Conservation (phyloP, 2,797 vertebrate genomes). For the Champsocephalus gunnari region DNA sequence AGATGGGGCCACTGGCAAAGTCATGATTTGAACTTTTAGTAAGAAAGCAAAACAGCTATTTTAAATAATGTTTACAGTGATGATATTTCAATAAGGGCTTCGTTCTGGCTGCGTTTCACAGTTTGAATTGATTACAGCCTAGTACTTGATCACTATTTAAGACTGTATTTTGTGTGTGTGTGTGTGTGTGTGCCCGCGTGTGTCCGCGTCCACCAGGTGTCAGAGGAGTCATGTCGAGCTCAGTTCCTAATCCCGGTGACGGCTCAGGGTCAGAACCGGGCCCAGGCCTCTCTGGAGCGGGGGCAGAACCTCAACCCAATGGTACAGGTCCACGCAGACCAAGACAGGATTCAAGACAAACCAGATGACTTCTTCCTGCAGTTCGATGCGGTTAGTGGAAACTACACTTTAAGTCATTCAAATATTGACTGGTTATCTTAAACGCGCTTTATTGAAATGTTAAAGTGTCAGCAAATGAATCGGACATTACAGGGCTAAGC, state of each 20-base stretch:
- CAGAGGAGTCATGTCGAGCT: slow-evolving; percentile 87
- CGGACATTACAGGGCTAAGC: not conserved
- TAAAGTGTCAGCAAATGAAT: not conserved
- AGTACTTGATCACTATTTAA: not conserved
- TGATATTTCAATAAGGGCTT: not conserved
- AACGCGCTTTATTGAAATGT: not conserved
- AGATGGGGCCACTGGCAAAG: slow-evolving; percentile 33
- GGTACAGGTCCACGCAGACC: slow-evolving; percentile 92
- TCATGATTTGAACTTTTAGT: not conserved
- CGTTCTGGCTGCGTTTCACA: not conserved
- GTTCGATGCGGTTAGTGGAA: slow-evolving; percentile 92
- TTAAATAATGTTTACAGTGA: not conserved
- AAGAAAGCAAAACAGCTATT: not conserved
- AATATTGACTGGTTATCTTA: not conserved
- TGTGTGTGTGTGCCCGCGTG: not conserved
- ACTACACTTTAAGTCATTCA: accelerated
- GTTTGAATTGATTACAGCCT: not conserved
- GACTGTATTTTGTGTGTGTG: no score
- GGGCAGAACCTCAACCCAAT: slow-evolving; percentile 97
- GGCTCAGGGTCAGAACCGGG: slow-evolving; percentile 89
- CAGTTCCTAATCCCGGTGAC: slow-evolving; percentile 92
- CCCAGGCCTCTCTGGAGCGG: slow-evolving; percentile 90
- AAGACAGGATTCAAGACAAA: slow-evolving; percentile 85
- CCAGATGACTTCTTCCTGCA: slow-evolving; percentile 90
- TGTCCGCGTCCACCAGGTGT: slow-evolving; percentile 80